Conservation (phyloP, 2,888 invertebrate species). For the Epsilonema sp. region DNA sequence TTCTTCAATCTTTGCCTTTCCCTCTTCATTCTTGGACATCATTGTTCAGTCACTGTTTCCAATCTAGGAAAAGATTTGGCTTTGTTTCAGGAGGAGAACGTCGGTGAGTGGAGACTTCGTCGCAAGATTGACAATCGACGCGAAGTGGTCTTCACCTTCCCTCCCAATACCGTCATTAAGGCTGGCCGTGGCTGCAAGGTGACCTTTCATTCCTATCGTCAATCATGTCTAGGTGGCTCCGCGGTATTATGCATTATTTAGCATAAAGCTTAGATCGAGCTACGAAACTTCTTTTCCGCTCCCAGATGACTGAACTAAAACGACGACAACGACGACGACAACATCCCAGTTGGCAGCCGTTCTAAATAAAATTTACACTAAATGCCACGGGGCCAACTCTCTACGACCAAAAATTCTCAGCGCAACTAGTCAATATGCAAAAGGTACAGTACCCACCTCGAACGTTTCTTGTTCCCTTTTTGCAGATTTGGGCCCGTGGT, state of each 20-base stretch:
- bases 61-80: not conserved
- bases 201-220: no score
- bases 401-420: no score
- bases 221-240: not conserved
- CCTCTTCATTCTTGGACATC: not conserved
- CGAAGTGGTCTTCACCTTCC: conserved; percentile 17
- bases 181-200: conserved; percentile 16
- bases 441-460: no score
- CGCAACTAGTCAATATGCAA: no score
- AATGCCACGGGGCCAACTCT: no score
- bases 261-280: not conserved
- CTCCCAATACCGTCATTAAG: conserved; percentile 12
- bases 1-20: no score
- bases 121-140: conserved; percentile 26
- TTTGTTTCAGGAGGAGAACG: conserved; percentile 27
- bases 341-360: no score
- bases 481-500: conserved; percentile 32
- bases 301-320: no score
- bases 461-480: not conserved
- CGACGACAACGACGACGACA: no score
- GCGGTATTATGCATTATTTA: not conserved
- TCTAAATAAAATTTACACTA: no score
- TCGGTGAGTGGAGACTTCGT: conserved; percentile 29
- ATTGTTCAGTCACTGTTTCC: not conserved
- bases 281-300: no score